phyloP scores from a whole-genome alignment of 1,140 invertebrate genomes.

The Phortica variegata region DNA sequence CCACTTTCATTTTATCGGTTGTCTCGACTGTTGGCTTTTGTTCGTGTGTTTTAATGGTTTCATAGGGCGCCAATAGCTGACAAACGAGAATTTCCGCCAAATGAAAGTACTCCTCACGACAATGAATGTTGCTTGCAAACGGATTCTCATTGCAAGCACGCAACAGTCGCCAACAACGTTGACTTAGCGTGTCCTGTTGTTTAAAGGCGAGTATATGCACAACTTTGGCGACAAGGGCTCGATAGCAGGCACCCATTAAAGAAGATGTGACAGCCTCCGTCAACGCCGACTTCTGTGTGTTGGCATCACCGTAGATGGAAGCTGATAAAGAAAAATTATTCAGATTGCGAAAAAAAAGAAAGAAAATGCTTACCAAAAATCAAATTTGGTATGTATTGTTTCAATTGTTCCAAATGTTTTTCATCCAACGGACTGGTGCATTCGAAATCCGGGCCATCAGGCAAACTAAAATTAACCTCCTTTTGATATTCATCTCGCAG shows the following conservation, averaged over 20 bases:
- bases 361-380: conserved; percentile 26
- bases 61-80: conserved; percentile 44
- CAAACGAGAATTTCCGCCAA: conserved; percentile 47
- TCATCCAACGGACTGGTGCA: conserved; percentile 40
- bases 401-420: conserved; percentile 31
- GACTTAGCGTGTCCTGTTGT: conserved; percentile 37
- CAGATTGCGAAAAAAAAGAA: neutral
- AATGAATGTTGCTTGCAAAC: conserved; percentile 30
- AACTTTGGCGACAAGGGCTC: conserved; percentile 38
- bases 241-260: conserved; percentile 42
- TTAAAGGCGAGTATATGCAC: conserved; percentile 45
- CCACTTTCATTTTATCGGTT: conserved; percentile 34
- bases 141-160: conserved; percentile 40
- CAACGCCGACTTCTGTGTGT: conserved; percentile 24
- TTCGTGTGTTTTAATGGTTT: conserved; percentile 36
- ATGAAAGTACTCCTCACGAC: conserved; percentile 43
- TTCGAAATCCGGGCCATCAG: conserved; percentile 31
- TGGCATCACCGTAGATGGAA: conserved; percentile 30
- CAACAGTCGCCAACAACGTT: conserved; percentile 42
- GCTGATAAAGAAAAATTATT: conserved; percentile 11
- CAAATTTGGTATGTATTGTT: conserved; percentile 36
- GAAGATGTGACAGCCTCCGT: conserved; percentile 35
- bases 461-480: conserved; percentile 25
- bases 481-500: conserved; percentile 50
- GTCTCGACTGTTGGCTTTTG: neutral